Evolutionary conservation across 2,888 invertebrate species (phyloP).

Genomic region (Ceraclea dissimilis): DNA sequence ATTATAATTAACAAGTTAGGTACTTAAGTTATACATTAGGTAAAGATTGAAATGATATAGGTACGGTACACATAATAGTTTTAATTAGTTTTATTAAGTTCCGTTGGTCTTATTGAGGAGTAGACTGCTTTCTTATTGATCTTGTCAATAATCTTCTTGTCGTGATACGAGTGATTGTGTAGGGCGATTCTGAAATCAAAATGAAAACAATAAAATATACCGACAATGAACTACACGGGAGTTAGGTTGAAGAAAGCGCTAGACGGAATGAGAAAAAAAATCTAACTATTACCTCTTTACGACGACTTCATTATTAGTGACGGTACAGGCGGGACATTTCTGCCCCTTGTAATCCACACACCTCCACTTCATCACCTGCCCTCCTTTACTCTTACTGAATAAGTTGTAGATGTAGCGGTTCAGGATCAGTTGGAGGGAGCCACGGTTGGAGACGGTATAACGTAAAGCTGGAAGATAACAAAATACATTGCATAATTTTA

Average conservation of each 20-base stretch:
- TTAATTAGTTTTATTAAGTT: conserved; percentile 21
- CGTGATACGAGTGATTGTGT: conserved; percentile 44
- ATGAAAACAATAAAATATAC: too few relatives aligned
- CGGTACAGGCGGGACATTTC: conserved; percentile 37
- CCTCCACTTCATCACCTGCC: conserved; percentile 36
- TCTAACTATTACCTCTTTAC: conserved; percentile 37
- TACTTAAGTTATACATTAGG: too few relatives aligned
- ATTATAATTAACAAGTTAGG: too few relatives aligned
- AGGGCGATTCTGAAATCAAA: conserved; percentile 36
- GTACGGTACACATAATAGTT: too few relatives aligned
- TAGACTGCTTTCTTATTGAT: conserved; percentile 42
- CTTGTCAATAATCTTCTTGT: conserved; percentile 42
- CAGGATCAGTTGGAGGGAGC: conserved; percentile 35
- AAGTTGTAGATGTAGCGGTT: conserved; percentile 35
- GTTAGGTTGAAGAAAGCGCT: too few relatives aligned
- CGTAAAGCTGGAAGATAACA: conserved; percentile 26
- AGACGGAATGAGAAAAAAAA: too few relatives aligned
- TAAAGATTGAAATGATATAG: too few relatives aligned
- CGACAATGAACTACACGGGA: too few relatives aligned
- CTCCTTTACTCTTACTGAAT: conserved; percentile 31
- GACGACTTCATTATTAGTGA: conserved; percentile 37
- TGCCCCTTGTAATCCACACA: conserved; percentile 38
- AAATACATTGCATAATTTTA: too few relatives aligned
- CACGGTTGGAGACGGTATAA: conserved; percentile 35
- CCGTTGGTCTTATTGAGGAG: conserved; percentile 35